Evolutionary conservation across 2,888 invertebrate species (phyloP), one percentile per base, ranked within the genome.

Genomic region (Polydrusus tereticollis): DNA sequence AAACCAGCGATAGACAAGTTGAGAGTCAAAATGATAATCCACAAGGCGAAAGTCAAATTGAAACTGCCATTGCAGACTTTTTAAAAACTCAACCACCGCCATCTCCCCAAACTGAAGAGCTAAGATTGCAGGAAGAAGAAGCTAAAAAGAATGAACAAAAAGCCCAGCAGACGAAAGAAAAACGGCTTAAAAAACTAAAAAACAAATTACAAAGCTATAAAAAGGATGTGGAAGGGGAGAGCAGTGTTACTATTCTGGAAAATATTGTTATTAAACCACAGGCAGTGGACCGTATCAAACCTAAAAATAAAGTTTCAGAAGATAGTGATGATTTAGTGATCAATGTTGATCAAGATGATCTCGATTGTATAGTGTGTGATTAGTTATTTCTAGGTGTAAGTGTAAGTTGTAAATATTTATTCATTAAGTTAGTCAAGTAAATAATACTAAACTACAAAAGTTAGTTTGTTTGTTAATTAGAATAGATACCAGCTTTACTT

Each of bases 261-360:
- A 29, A 69, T 67, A 58, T 75, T 29, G 65, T 74, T 20, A 55
- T 72, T 68, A 69, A 65, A 55, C 26, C 59, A n/a, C 60, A 52
- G 66, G 50, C 20, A 10, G n/a, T 20, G 33, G 36, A 69, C 66
- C 20, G 18, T 38, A 10, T n/a, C n/a, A 8, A 26, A 26, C 23
- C 14, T 1, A 36, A 23, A n/a, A 66, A 60, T 8, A 20, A n/a
- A 26, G 26, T 41, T 29, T 26, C 62, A 36, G 77, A 79, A 55
- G 78, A 80, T 52, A 70, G 68, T 20, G 81, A 80, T 52, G 78
- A 76, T 36, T 78, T 81, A 60, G 75, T 80, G 18, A 70, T 81
- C 33, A 78, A 79, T 75, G 75, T 78, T 59, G 80, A 81, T 55
- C 78, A 79, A 52, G 75, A 77, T 66, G 81, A 81, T 73, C 75